phyloP scores from a whole-genome alignment of 2,113 vertebrate genomes.

The Oenanthe oenanthe region DNA sequence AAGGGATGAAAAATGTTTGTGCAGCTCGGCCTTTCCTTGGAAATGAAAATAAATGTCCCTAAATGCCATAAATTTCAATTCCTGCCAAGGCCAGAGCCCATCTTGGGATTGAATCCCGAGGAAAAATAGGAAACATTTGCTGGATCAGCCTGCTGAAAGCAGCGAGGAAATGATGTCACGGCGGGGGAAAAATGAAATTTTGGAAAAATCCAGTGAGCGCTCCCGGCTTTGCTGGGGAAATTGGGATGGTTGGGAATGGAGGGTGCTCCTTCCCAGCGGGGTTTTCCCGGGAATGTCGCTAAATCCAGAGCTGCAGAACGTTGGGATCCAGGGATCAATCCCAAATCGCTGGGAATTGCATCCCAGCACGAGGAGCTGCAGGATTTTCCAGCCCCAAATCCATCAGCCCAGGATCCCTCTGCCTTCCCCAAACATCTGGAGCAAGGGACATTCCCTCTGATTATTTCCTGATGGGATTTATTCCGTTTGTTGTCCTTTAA shows the following conservation, averaged over 20 bases:
- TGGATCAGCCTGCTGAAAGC: constrained; percentile 51
- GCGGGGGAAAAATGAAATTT: constrained; percentile 55
- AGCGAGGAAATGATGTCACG: constrained; percentile 68
- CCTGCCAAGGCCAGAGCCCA: constrained; percentile 64
- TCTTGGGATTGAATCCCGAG: constrained; percentile 45
- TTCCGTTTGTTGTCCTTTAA: constrained; percentile 65
- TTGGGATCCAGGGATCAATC: rapidly evolving
- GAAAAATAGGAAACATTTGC: constrained; percentile 76
- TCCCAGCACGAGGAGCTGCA: rapidly evolving
- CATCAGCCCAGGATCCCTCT: not conserved
- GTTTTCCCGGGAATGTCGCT: not conserved
- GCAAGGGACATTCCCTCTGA: constrained; percentile 57
- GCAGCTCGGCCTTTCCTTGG: constrained; percentile 66
- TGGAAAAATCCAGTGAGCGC: constrained; percentile 69
- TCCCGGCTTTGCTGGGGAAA: not conserved
- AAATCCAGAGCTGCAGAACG: rapidly evolving
- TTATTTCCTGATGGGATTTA: constrained; percentile 77
- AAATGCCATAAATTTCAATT: constrained; percentile 74
- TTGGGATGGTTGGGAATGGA: not conserved
- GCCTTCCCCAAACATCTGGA: constrained; percentile 62
- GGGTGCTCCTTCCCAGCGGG: not conserved
- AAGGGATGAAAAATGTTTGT: constrained; percentile 55
- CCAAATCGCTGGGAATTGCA: rapidly evolving
- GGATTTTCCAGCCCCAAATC: not conserved
- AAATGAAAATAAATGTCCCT: constrained; percentile 77